Evolutionary conservation across 2,113 vertebrate genomes (phyloP), one percentile per base, ranked within the genome.

Genomic region (Jacana jacana): DNA sequence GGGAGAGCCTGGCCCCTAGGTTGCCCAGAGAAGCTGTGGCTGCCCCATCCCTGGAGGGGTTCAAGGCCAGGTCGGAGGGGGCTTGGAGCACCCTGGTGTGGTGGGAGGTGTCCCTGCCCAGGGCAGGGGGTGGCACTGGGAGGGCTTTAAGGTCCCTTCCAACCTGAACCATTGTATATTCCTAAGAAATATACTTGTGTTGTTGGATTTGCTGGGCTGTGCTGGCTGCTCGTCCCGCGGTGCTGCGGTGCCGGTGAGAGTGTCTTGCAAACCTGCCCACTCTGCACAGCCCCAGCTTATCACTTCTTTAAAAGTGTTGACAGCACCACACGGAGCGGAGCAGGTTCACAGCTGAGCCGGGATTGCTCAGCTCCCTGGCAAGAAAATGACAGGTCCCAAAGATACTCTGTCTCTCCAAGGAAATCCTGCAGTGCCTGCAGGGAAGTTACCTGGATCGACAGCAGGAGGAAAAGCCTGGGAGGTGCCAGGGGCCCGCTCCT

Each of bases 361-460:
- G 86, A 93, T 96, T 94, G 95, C 94, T 96, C 93, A 88, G 83
- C 83, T 93, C 73, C 80, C 90, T 75, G 92, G 96, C 93, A 91
- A 61, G 66, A 48, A 60, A 69, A 46, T 37, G 44, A 70, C 81
- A 33, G 52, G 44, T 48, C 86, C 76, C 57, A 7, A 39, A 48
- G 83, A 19, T 46, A 7, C 37, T 20, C 55, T 48, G 2, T 42
- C 55, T 65, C 88, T 81, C 80, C 86, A 3, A 91, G 92, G 91
- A 84, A 89, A 92, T 60, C 77, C 83, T 81, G 0, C 2, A 0
- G 80, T 1, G 23, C 77, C 33, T 6, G 44, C 12, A 22, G 86
- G 79, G 81, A 42, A 31, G 4, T 52, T n/a, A 71, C 88, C 91
- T 94, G 83, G 17, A 66, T n/a, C 63, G 6, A 81, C 70, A 80